These are phyloP conservation scores for Fregata magnificens DNA, from an alignment of 2,113 vertebrate species.

Conservation along the genomic window DNA sequence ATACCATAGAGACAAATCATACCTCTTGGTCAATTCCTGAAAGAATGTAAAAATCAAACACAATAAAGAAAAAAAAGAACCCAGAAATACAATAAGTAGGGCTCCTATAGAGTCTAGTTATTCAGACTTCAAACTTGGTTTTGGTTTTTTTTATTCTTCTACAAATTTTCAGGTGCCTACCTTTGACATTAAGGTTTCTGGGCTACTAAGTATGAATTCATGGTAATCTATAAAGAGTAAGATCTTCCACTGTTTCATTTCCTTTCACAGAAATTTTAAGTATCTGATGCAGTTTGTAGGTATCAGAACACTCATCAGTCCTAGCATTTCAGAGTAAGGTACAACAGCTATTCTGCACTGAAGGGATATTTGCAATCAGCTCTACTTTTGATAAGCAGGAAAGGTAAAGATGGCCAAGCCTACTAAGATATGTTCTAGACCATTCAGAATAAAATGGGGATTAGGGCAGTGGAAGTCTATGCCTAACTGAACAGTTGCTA, in stretches of 20 bases:
- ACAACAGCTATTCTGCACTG: neutral
- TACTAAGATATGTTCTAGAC: neutral
- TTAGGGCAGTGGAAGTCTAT: neutral
- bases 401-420: neutral
- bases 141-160: neutral
- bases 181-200: neutral
- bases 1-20: neutral
- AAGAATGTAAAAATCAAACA: neutral
- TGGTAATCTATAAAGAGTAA: neutral
- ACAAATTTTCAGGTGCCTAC: neutral
- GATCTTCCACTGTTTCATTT: neutral
- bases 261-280: neutral
- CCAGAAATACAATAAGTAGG: neutral
- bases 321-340: neutral
- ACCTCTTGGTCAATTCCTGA: neutral
- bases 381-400: neutral
- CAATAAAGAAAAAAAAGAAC: no score
- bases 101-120: neutral
- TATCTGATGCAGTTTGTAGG: neutral
- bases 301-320: neutral
- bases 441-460: neutral
- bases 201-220: neutral
- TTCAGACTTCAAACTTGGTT: neutral
- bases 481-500: neutral
- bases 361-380: neutral